Conservation (phyloP, 2,888 invertebrate species). For the Atethmia centrago region DNA sequence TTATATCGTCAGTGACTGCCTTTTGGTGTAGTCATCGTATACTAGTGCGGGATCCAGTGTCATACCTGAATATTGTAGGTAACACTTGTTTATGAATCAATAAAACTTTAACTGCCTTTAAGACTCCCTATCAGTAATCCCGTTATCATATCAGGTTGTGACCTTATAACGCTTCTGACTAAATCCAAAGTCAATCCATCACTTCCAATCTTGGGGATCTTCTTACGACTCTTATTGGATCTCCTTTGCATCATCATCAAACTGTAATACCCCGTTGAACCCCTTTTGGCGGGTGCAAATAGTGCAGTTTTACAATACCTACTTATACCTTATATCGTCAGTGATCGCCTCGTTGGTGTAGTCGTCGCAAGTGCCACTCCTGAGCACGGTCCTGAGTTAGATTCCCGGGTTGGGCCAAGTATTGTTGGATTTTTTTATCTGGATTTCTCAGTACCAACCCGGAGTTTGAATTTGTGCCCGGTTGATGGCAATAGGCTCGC, state of each 20-base stretch:
- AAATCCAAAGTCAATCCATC: not conserved
- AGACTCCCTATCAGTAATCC: too few species aligned
- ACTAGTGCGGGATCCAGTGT: too few species aligned
- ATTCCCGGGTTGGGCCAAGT: not conserved
- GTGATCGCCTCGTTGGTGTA: not conserved
- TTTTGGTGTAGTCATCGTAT: not conserved
- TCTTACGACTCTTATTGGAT: not conserved
- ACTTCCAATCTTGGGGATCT: not conserved
- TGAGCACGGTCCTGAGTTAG: not conserved
- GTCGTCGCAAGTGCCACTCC: not conserved
- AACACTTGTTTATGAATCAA: too few species aligned
- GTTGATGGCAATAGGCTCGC: not conserved
- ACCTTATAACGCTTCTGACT: too few species aligned
- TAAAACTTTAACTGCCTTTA: too few species aligned
- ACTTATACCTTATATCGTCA: not conserved
- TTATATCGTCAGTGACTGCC: not conserved
- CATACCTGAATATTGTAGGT: too few species aligned
- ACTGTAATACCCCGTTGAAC: not conserved
- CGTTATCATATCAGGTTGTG: too few species aligned
- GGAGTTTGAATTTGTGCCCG: too few species aligned
- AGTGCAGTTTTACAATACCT: not conserved
- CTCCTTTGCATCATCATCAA: not conserved
- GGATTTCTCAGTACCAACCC: not conserved
- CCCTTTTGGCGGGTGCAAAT: too few species aligned
- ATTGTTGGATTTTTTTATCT: not conserved